These are phyloP conservation scores for Drosophila sp. DNA, from an alignment of 1,140 invertebrate species.

Conservation along the genomic window DNA sequence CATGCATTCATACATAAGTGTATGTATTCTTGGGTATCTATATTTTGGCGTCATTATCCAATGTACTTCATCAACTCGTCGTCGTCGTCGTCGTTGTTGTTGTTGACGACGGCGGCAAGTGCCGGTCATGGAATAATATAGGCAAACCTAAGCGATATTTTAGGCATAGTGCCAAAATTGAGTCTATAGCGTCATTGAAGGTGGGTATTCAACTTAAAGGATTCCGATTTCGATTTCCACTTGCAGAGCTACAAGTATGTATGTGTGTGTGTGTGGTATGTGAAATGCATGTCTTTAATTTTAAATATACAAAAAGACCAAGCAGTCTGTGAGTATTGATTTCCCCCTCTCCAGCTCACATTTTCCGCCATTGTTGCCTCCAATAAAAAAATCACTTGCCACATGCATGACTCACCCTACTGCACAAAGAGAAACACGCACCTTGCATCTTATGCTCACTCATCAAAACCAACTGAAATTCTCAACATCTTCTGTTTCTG, in stretches of 20 bases:
- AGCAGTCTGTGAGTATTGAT: constrained; percentile 66
- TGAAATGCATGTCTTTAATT: constrained; percentile 34
- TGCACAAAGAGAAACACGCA: constrained; percentile 47
- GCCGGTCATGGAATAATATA: constrained; percentile 72
- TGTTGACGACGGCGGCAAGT: constrained; percentile 36
- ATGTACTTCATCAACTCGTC: constrained; percentile 75
- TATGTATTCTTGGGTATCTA: constrained; percentile 16
- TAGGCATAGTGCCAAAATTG: constrained; percentile 63
- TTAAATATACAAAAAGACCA: constrained; percentile 44
- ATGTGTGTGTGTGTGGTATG: not conserved
- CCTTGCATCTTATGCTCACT: constrained; percentile 39
- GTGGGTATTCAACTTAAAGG: constrained; percentile 37
- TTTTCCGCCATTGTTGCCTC: constrained; percentile 24
- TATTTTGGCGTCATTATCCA: constrained; percentile 76
- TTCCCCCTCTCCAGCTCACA: constrained; percentile 27
- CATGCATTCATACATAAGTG: not conserved
- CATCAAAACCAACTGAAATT: constrained; percentile 25
- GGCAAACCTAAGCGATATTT: constrained; percentile 43
- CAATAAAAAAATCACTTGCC: constrained; percentile 30
- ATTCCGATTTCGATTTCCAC: constrained; percentile 29
- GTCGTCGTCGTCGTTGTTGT: constrained; percentile 43
- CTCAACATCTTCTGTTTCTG: constrained; percentile 26
- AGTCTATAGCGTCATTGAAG: constrained; percentile 9
- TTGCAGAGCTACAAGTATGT: not conserved
- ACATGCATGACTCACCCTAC: constrained; percentile 66